phyloP scores from a whole-genome alignment of 2,888 invertebrate species.

The Dolichopus griseipennis region DNA sequence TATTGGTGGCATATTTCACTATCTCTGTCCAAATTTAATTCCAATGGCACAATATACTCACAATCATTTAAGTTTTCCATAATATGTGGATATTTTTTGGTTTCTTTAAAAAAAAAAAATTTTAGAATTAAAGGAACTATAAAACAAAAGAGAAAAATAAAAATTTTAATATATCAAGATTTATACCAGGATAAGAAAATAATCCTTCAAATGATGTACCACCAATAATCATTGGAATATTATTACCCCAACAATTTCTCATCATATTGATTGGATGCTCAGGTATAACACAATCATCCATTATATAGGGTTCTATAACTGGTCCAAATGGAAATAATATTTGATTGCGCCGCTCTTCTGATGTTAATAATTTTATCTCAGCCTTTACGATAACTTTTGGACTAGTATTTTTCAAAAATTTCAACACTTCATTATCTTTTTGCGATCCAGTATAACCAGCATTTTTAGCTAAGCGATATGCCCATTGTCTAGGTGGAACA shows the following conservation, averaged over 20 bases:
- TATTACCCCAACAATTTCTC: slow-evolving; percentile 35
- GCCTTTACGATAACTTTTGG: slow-evolving; percentile 32
- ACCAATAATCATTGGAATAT: slow-evolving; percentile 37
- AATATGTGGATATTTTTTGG: slow-evolving; percentile 33
- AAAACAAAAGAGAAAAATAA: too few species aligned
- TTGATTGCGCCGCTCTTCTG: slow-evolving; percentile 34
- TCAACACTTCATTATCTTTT: slow-evolving; percentile 35
- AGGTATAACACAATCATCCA: slow-evolving; percentile 33
- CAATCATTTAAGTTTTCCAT: slow-evolving; percentile 34
- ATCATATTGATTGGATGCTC: slow-evolving; percentile 30
- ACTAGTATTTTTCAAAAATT: slow-evolving; percentile 31
- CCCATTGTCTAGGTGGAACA: slow-evolving; percentile 29
- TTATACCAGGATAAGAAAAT: slow-evolving; percentile 34
- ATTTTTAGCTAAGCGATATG: slow-evolving; percentile 33
- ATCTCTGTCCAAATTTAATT: slow-evolving; percentile 28
- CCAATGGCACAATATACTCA: slow-evolving; percentile 31
- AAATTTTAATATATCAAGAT: slow-evolving; percentile 9
- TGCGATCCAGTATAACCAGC: slow-evolving; percentile 32
- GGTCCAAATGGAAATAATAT: slow-evolving; percentile 38
- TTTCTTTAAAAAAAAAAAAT: slow-evolving; percentile 24
- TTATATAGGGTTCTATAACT: slow-evolving; percentile 36
- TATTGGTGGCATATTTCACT: slow-evolving; percentile 26
- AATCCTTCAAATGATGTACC: slow-evolving; percentile 40
- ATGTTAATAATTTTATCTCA: slow-evolving; percentile 29
- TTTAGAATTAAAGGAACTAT: too few species aligned